Percentiles rank a stretch among this genome's conserved stretches.
phyloP scores from a whole-genome alignment of 1,140 invertebrate genomes.

The Geopemphigus sp. region DNA sequence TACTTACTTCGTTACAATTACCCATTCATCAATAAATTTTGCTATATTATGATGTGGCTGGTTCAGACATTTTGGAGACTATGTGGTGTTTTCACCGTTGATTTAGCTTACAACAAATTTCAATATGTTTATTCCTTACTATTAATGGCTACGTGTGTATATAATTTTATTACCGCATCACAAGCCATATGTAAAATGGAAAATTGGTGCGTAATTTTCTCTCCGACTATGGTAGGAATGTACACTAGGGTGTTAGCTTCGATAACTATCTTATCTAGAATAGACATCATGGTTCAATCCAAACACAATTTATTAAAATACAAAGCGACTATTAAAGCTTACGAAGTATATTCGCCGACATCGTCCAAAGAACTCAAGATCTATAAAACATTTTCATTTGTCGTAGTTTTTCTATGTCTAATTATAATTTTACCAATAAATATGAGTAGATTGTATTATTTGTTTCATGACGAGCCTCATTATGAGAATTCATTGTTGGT shows the following conservation, averaged over 20 bases:
- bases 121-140: neutral
- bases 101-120: neutral
- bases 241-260: neutral
- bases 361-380: neutral
- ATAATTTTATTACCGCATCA: neutral
- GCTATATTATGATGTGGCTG: neutral
- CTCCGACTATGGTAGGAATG: neutral
- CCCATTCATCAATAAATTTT: too few relatives aligned
- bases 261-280: neutral
- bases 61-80: slow-evolving; percentile 5
- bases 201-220: neutral
- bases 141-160: neutral
- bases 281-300: neutral
- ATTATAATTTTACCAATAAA: neutral
- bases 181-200: neutral
- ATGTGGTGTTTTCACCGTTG: neutral
- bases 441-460: neutral
- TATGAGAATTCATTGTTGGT: neutral
- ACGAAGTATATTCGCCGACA: slow-evolving; percentile 5
- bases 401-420: neutral
- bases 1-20: too few relatives aligned
- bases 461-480: neutral
- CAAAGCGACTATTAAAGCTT: neutral
- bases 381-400: neutral
- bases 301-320: neutral